phyloP scores from a whole-genome alignment of 2,888 invertebrate genomes.

The Trissolcus japonicus region DNA sequence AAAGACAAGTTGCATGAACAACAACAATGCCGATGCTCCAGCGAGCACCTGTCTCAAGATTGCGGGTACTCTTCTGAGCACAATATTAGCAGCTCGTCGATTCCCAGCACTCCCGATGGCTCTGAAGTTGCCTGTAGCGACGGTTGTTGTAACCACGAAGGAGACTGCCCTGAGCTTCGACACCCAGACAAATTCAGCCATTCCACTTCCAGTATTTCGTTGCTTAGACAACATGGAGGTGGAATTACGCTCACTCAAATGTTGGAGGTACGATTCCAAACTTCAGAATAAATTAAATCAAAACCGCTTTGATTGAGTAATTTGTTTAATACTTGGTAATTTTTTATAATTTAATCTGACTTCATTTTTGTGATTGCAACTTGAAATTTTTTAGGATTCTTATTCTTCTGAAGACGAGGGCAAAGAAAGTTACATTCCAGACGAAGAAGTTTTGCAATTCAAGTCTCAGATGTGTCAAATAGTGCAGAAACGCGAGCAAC shows the following conservation, averaged over 20 bases:
- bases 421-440: constrained; percentile 86
- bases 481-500: constrained; percentile 87
- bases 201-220: constrained; percentile 69
- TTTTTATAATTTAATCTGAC: neutral
- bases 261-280: constrained; percentile 80
- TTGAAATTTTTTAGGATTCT: constrained; percentile 79
- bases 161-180: constrained; percentile 71
- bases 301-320: neutral
- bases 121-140: constrained; percentile 94
- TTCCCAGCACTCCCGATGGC: constrained; percentile 91
- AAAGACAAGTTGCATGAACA: constrained; percentile 77
- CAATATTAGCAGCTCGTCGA: constrained; percentile 86
- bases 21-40: constrained; percentile 80
- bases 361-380: neutral
- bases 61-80: constrained; percentile 93
- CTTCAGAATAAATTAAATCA: neutral
- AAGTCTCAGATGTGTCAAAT: constrained; percentile 87
- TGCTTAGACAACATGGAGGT: constrained; percentile 75
- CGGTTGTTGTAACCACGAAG: constrained; percentile 88
- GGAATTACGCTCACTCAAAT: constrained; percentile 85
- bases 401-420: constrained; percentile 87
- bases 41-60: constrained; percentile 85
- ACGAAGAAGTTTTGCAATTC: constrained; percentile 92
- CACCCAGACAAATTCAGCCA: constrained; percentile 66
- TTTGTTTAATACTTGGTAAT: too few species aligned